These are phyloP conservation scores for Auanema sp. DNA, from an alignment of 2,888 invertebrate genomes.

Conservation along the genomic window DNA sequence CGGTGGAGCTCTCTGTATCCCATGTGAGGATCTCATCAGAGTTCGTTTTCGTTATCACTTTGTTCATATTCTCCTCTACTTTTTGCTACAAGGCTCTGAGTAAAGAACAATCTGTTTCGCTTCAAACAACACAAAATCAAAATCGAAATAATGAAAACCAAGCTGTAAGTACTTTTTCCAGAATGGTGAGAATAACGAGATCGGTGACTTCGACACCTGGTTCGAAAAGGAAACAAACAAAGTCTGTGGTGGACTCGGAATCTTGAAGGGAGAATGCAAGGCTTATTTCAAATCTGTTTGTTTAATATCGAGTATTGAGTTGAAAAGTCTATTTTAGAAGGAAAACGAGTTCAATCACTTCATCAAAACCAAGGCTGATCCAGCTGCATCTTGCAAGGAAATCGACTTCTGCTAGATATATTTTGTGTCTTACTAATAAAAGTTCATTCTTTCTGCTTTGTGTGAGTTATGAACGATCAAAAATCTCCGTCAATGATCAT, in stretches of 20 bases:
- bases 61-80: no score
- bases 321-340: constrained; percentile 6
- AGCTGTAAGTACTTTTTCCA: no score
- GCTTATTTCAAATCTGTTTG: constrained; percentile 14
- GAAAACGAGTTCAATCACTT: constrained; percentile 18
- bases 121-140: no score
- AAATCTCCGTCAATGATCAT: no score
- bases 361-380: constrained; percentile 19
- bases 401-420: constrained; percentile 18
- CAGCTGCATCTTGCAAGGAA: constrained; percentile 11
- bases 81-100: no score
- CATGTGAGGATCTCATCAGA: constrained; percentile 16
- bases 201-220: constrained; percentile 17
- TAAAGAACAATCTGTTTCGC: no score
- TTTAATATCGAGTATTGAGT: background rate
- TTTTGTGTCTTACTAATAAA: background rate
- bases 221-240: constrained; percentile 14
- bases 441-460: background rate
- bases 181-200: constrained; percentile 18
- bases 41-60: no score
- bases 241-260: constrained; percentile 11
- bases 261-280: constrained; percentile 12
- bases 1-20: constrained; percentile 16
- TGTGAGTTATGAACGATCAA: no score
- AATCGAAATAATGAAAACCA: no score